Base-by-base conservation (phyloP, 2,888 invertebrate species). In the Electrophaes corylata region DNA sequence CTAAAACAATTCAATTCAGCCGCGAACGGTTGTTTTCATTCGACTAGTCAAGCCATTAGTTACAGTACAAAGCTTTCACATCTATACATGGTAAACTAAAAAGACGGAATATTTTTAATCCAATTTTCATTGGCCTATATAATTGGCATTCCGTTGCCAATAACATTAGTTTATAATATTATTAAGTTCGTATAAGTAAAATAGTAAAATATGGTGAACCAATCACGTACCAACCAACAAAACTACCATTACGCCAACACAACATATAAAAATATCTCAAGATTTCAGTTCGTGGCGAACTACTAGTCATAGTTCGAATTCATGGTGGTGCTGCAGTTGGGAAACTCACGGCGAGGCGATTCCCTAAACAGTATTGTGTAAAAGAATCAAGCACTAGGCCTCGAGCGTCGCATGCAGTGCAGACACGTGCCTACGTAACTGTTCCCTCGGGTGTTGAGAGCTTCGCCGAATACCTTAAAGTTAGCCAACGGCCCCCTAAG, bases 381-480 rank as follows among this genome's bases (percentile, higher is more conserved):
- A 60, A 61, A 50, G 55, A 58, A 57, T 44, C 57, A 58, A 65
- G 63, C 58, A 60, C 59, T 65, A 58, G 67, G 70, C 71, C 72
- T 65, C 69, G 65, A 65, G 72, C 72, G 65, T 58, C 70, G 75
- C 77, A 77, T 77, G 75, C 76, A 67, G 68, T 71, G n/a, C n/a
- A n/a, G n/a, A n/a, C n/a, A n/a, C n/a, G n/a, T n/a, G n/a, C n/a
- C n/a, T 83, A 83, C 85, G 84, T 84, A 80, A 81, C 78, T 73
- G 70, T 74, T 79, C 84, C 84, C 76, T 31, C 49, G 71, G 75
- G 84, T 73, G 69, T 55, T 63, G 64, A 60, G 69, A 70, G 69
- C 75, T 75, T 73, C 74, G 68, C 71, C 67, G 81, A 81, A 82
- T 81, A 83, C 73, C 73, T 83, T 55, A 63, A 66, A 62, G 54